Conservation (phyloP, 2,797 vertebrate genomes). For the Benthosema pterotum region DNA sequence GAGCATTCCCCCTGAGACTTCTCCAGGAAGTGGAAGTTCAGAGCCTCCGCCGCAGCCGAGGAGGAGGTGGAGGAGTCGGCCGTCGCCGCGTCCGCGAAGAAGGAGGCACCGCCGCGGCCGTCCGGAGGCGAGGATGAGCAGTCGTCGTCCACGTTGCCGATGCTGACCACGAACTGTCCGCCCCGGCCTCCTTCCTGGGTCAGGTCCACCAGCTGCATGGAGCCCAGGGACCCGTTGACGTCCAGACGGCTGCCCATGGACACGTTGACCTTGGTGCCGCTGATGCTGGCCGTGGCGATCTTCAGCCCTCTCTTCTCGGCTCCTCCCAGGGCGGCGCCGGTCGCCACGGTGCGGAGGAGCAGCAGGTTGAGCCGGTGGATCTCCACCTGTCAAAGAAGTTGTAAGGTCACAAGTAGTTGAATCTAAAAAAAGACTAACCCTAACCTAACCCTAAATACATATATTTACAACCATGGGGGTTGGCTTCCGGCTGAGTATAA, state of each 20-base stretch:
- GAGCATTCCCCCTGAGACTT: constrained; percentile 89
- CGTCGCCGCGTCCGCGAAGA: constrained; percentile 72
- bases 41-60: constrained; percentile 88
- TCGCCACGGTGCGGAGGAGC: constrained; percentile 89
- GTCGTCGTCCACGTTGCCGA: constrained; percentile 85
- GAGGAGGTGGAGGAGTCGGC: too few relatives aligned
- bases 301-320: constrained; percentile 92
- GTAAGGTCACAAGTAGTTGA: too few relatives aligned
- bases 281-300: constrained; percentile 97
- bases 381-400: too few relatives aligned
- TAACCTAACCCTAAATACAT: too few relatives aligned
- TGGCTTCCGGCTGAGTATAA: too few relatives aligned
- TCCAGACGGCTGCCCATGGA: constrained; percentile 90
- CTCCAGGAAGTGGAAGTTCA: constrained; percentile 90
- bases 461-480: too few relatives aligned
- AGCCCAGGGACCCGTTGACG: constrained; percentile 92
- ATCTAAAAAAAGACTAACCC: too few relatives aligned
- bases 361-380: constrained; percentile 95
- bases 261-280: constrained; percentile 92
- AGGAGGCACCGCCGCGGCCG: constrained; percentile 68
- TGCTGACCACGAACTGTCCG: constrained; percentile 94
- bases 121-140: constrained; percentile 70
- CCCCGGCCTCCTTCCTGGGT: constrained; percentile 87
- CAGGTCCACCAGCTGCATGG: constrained; percentile 92
- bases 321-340: constrained; percentile 75